phyloP scores from a whole-genome alignment of 1,140 invertebrate genomes.

The Dinoponera quadriceps region DNA sequence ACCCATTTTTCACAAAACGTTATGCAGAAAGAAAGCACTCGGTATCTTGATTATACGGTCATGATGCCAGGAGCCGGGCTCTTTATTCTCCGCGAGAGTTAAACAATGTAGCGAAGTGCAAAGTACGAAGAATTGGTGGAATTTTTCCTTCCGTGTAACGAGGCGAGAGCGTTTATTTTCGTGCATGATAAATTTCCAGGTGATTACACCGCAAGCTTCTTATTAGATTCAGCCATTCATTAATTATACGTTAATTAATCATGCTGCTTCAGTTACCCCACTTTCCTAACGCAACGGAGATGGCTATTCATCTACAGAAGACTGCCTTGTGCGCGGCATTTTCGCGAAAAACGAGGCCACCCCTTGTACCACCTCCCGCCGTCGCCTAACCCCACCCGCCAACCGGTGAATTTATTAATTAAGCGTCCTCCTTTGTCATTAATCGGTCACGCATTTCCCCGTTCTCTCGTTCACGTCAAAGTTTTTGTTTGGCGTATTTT shows the following conservation, averaged over 20 bases:
- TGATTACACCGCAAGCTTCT: slow-evolving; percentile 77
- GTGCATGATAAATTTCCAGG: slow-evolving; percentile 75
- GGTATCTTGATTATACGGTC: slow-evolving; percentile 59
- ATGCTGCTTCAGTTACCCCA: slow-evolving; percentile 73
- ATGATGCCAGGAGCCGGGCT: slow-evolving; percentile 42
- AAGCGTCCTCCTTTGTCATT: slow-evolving; percentile 54
- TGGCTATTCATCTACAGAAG: slow-evolving; percentile 73
- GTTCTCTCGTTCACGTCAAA: neutral
- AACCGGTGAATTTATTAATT: slow-evolving; percentile 69
- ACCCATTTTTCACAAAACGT: slow-evolving; percentile 47
- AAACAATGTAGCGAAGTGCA: slow-evolving; percentile 60
- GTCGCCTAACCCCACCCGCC: slow-evolving; percentile 34
- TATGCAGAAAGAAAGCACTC: slow-evolving; percentile 30
- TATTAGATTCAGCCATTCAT: slow-evolving; percentile 76
- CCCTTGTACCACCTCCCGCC: slow-evolving; percentile 27
- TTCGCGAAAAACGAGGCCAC: slow-evolving; percentile 68
- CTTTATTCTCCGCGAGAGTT: slow-evolving; percentile 52
- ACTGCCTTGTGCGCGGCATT: slow-evolving; percentile 65
- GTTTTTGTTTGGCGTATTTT: neutral
- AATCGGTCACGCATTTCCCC: slow-evolving; percentile 20
- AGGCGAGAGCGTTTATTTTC: slow-evolving; percentile 67
- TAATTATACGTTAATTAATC: slow-evolving; percentile 78
- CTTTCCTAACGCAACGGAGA: slow-evolving; percentile 71
- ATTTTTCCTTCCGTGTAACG: slow-evolving; percentile 54
- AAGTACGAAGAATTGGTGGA: slow-evolving; percentile 57